Base-by-base conservation (phyloP, 2,797 vertebrate genomes). In the Falco peregrinus region DNA sequence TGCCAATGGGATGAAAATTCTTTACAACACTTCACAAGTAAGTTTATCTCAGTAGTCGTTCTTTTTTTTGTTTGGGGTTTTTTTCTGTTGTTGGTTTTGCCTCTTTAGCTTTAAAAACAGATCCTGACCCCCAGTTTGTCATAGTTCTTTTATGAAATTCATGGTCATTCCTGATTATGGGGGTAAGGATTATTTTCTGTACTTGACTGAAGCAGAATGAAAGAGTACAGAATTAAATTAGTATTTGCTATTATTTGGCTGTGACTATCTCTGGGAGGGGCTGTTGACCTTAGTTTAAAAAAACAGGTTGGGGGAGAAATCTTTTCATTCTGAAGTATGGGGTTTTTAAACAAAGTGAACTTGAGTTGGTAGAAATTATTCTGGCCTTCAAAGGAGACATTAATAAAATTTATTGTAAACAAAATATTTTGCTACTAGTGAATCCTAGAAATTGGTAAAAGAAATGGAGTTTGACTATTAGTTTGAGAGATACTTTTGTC, bases 1-100 rank as follows among this genome's bases (percentile, higher is more conserved):
- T 77, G 99, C 99, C 11, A 99, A 99, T 88, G 99, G 99, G 77
- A 99, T 99, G 99, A 99, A 98, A 97, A 98, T 99, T 95, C 98
- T 99, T 43, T 99, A 99, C 96, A 99, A 98, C 87, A 98, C 99
- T 24, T 99, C 99, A 51, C 99, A 98, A 75, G 99, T 99, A 98
- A 98, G 98, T 98, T 92, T 95, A 37, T 79, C 13, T 16, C 15
- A 8, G 11, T 22, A 15, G 41, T 41, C 12, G 13, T 41, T 41
- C 41, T 41, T 41, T 15, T 41, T 41, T 12, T 41, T 41, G 41
- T 41, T 41, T 59, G 10, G 24, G 5, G 8, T 33, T 76, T 19
- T 41, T 88, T 41, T 22, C 3, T 25, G 11, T n/a, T 87, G 12
- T 47, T 92, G 13, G 6, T 93, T 74, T 90, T 92, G 43, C 13